Evolutionary conservation across 2,888 invertebrate genomes (phyloP).

Genomic region (Lordiphosa andalusiaca): DNA sequence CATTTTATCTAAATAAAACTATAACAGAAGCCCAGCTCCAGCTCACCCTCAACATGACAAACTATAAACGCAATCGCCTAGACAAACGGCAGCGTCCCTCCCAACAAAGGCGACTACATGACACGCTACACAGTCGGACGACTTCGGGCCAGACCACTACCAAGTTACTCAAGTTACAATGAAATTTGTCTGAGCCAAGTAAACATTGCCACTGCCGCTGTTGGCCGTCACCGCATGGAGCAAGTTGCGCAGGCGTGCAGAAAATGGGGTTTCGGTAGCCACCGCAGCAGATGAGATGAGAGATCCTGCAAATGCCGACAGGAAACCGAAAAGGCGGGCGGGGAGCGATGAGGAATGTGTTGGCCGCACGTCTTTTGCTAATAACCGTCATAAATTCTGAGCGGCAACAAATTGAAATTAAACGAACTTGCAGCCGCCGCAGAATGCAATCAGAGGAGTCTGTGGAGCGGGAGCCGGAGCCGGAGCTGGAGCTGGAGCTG

Average conservation of each 20-base stretch:
- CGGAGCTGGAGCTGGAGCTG: slow-evolving; percentile 18
- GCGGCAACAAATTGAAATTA: slow-evolving; percentile 79
- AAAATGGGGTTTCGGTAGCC: slow-evolving; percentile 70
- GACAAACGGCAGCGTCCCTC: slow-evolving; percentile 50
- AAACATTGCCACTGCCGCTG: slow-evolving; percentile 66
- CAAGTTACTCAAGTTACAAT: slow-evolving; percentile 79
- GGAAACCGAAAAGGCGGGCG: slow-evolving; percentile 44
- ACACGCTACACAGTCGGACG: slow-evolving; percentile 29
- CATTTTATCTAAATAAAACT: slow-evolving; percentile 17
- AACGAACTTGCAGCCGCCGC: slow-evolving; percentile 58
- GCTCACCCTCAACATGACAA: slow-evolving; percentile 46
- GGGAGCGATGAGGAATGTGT: slow-evolving; percentile 60
- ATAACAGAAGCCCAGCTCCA: slow-evolving; percentile 41
- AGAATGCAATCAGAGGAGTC: slow-evolving; percentile 59
- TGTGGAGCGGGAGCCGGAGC: slow-evolving; percentile 1
- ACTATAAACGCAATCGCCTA: slow-evolving; percentile 70
- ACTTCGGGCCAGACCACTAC: slow-evolving; percentile 46
- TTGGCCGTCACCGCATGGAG: slow-evolving; percentile 36
- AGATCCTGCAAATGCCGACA: slow-evolving; percentile 34
- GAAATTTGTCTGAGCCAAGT: slow-evolving; percentile 71
- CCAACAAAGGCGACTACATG: slow-evolving; percentile 68
- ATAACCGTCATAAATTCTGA: slow-evolving; percentile 78
- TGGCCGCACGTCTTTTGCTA: slow-evolving; percentile 76
- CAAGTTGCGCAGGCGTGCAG: slow-evolving; percentile 67
- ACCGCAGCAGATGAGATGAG: slow-evolving; percentile 25